Percentiles rank a stretch among this genome's conserved stretches.
phyloP scores from a whole-genome alignment of 2,797 vertebrate species.

The Dallia pectoralis region DNA sequence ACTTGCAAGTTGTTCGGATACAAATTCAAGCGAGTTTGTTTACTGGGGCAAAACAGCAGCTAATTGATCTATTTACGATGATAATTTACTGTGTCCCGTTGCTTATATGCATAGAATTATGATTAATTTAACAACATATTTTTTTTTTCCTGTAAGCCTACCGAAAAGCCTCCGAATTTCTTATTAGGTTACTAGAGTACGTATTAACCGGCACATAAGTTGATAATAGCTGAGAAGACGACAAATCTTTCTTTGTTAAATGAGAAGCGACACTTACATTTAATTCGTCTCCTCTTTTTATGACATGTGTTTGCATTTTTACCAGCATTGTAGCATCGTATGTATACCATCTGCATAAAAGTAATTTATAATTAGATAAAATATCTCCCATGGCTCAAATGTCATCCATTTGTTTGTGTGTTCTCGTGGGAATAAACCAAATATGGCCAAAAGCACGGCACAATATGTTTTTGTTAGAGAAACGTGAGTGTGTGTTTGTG shows the following conservation, averaged over 20 bases:
- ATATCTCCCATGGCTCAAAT: constrained; percentile 60
- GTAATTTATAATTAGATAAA: constrained; percentile 54
- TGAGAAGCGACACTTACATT: constrained; percentile 37
- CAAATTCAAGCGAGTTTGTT: too few species aligned
- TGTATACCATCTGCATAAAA: constrained; percentile 60
- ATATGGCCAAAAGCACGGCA: constrained; percentile 66
- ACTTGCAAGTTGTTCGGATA: too few species aligned
- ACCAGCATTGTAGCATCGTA: constrained; percentile 57
- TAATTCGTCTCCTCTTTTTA: constrained; percentile 19
- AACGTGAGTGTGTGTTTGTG: constrained; percentile 9
- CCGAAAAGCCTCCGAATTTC: too few species aligned
- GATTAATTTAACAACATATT: too few species aligned
- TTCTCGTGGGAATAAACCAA: constrained; percentile 76
- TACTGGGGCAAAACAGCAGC: too few species aligned
- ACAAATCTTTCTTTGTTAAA: constrained; percentile 43
- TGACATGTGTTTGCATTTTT: constrained; percentile 43
- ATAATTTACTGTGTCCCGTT: too few species aligned
- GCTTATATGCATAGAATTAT: too few species aligned
- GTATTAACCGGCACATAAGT: constrained; percentile 38
- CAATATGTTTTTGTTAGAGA: constrained; percentile 53
- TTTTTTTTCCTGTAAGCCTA: too few species aligned
- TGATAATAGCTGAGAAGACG: constrained; percentile 33
- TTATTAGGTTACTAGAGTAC: too few species aligned
- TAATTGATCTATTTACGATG: too few species aligned
- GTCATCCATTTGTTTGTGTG: constrained; percentile 70